Percentiles rank a stretch among this genome's conserved stretches.
phyloP scores from a whole-genome alignment of 2,113 vertebrate genomes.

The Rhynchopsitta pachyrhyncha region DNA sequence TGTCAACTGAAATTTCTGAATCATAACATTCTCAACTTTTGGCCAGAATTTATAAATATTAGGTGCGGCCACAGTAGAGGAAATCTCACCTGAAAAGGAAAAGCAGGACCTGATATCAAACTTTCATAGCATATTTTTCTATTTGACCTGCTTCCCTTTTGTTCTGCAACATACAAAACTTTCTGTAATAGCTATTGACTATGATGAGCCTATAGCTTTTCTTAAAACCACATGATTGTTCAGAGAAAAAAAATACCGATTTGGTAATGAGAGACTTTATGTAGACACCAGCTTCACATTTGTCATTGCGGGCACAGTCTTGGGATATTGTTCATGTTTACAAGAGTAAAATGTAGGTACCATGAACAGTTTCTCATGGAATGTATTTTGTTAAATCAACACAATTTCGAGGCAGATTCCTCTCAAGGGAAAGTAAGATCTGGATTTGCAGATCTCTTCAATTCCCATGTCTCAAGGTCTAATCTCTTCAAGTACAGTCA shows the following conservation, averaged over 20 bases:
- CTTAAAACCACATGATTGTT: background rate
- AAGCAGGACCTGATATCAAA: background rate
- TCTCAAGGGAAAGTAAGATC: background rate
- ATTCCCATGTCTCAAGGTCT: background rate
- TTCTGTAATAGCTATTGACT: background rate
- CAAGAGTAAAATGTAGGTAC: background rate
- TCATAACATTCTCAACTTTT: background rate
- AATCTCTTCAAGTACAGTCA: background rate
- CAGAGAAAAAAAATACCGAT: background rate
- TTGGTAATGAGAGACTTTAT: background rate
- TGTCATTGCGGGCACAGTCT: background rate
- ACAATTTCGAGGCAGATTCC: background rate
- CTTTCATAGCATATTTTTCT: background rate
- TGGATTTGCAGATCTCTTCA: background rate
- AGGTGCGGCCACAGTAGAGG: background rate
- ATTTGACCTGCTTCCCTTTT: background rate
- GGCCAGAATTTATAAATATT: background rate
- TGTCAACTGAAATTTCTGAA: background rate
- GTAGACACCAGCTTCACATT: background rate
- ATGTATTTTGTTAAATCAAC: background rate
- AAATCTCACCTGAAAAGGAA: background rate
- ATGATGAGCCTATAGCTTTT: background rate
- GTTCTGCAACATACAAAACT: background rate
- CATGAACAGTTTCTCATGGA: background rate
- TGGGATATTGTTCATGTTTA: background rate